Base-by-base conservation (phyloP, 2,888 invertebrate species). In the Craniophora ligustri region DNA sequence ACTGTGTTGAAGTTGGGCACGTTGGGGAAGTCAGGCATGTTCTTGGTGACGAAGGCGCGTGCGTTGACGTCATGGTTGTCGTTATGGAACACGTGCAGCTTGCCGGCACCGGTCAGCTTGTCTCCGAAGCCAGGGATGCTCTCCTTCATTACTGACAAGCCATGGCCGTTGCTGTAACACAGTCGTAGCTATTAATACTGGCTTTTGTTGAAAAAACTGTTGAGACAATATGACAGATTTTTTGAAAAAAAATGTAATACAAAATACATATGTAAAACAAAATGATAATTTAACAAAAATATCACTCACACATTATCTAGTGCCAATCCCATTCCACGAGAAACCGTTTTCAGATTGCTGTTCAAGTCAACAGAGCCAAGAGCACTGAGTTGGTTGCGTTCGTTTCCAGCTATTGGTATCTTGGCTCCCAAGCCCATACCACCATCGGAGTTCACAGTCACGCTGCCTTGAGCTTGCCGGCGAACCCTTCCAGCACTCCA, bases 271-370 rank as follows among this genome's bases (percentile, higher is more conserved):
- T n/a, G n/a, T n/a, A n/a, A n/a, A n/a, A n/a, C n/a, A n/a, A n/a
- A n/a, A n/a, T n/a, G n/a, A n/a, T n/a, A n/a, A n/a, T n/a, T n/a
- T n/a, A 1, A 30, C 0, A 40, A 28, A 2, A 28, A 16, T 18
- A 5, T 23, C 5, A 73, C 81, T 78, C 47, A 81, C 79, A 21
- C 18, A 28, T 68, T 67, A 15, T 62, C 62, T 8, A 67, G 35
- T 7, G 53, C 38, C n/a, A 69, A 16, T 11, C 68, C 68, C 5
- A 53, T 0, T 1, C 68, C 58, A 14, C 23, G 55, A 1, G 51
- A 53, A 0, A 44, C 39, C 13, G 39, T 48, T 54, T 4, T 67
- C 44, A 8, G 46, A 46, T 26, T 38, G 7, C 13, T 32, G 1
- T 47, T 39, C 2, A 64, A 49, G 16, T 46, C 44, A 19, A 39